phyloP scores from a whole-genome alignment of 2,113 vertebrate species.

The Colossoma macropomum region DNA sequence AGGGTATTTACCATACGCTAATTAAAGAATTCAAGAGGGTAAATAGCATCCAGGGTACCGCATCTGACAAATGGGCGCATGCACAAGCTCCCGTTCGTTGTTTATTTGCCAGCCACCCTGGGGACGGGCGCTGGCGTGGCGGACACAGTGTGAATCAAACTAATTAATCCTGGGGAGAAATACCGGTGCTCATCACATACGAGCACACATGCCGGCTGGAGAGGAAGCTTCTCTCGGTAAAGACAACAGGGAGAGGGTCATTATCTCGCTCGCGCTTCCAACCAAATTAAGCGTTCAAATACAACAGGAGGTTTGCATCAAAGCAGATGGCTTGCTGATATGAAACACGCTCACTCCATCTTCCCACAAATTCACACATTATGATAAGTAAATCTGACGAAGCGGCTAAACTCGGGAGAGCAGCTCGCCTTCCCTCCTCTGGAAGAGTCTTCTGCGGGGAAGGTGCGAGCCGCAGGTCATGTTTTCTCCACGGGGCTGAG shows the following conservation, averaged over 20 bases:
- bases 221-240: constrained; percentile 22
- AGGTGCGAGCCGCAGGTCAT: constrained; percentile 2
- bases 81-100: constrained; percentile 17
- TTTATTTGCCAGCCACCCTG: constrained; percentile 47
- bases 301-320: constrained; percentile 34
- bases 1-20: constrained; percentile 45
- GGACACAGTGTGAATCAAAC: constrained; percentile 58
- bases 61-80: constrained; percentile 34
- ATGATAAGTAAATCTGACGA: background rate
- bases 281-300: constrained; percentile 45
- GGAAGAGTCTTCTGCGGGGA: constrained; percentile 23
- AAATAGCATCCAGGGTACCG: constrained; percentile 44
- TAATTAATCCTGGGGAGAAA: constrained; percentile 62
- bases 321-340: constrained; percentile 20
- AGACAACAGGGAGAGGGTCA: constrained; percentile 36
- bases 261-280: constrained; percentile 48
- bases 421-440: background rate
- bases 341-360: background rate
- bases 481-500: constrained; percentile 11
- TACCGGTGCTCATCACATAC: constrained; percentile 15
- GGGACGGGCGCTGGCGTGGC: constrained; percentile 44
- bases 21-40: constrained; percentile 52
- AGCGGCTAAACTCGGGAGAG: background rate
- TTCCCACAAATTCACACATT: constrained; percentile 8
- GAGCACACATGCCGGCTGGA: constrained; percentile 4